phyloP scores from a whole-genome alignment of 2,888 invertebrate species.

The Acanthosoma haemorrhoidale region DNA sequence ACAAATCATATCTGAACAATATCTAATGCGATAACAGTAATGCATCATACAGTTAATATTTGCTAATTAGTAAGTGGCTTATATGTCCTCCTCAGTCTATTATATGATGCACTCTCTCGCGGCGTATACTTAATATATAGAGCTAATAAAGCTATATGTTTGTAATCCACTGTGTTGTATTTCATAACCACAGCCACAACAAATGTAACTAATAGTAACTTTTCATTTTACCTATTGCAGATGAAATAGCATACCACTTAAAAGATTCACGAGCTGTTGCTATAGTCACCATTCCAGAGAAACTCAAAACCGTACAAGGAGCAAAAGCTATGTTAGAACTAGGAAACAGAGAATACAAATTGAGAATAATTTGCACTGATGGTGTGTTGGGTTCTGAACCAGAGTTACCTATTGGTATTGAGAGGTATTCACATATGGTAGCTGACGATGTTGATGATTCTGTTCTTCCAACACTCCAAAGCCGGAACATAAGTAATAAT shows the following conservation, averaged over 20 bases:
- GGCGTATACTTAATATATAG: too few relatives aligned
- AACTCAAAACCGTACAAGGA: conserved; percentile 26
- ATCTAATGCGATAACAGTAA: too few relatives aligned
- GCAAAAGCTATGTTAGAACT: conserved; percentile 15
- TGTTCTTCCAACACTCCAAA: neutral
- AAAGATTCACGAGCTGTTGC: conserved; percentile 28
- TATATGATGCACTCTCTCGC: too few relatives aligned
- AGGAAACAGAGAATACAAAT: neutral
- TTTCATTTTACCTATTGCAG: conserved; percentile 27
- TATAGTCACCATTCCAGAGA: conserved; percentile 29
- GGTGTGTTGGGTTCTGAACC: conserved; percentile 25
- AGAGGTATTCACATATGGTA: neutral
- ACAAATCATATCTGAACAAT: too few relatives aligned
- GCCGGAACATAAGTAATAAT: neutral
- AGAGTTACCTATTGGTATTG: conserved; percentile 23
- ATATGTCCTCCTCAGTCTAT: too few relatives aligned
- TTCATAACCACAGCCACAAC: too few relatives aligned
- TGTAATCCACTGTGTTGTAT: too few relatives aligned
- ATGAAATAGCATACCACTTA: conserved; percentile 34
- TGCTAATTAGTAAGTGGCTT: too few relatives aligned
- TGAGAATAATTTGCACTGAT: conserved; percentile 27
- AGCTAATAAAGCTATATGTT: too few relatives aligned
- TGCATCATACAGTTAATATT: too few relatives aligned
- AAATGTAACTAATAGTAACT: too few relatives aligned
- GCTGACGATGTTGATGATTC: neutral